Base-by-base conservation (phyloP, 2,797 vertebrate species). In the Scomberomorus guttatus region DNA sequence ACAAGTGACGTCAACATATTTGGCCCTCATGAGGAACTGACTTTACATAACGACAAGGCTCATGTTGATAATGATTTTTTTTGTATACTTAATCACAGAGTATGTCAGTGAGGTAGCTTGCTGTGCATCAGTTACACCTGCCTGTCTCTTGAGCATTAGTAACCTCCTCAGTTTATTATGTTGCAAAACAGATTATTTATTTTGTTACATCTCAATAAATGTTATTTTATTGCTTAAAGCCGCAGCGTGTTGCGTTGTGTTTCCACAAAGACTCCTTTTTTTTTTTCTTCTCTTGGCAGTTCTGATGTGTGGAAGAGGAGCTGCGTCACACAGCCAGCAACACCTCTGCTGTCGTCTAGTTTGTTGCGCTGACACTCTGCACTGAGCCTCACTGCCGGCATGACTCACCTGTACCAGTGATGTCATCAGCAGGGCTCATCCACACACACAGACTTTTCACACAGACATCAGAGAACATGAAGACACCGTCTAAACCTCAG, bases 181-280 rank as follows among this genome's bases (percentile, higher is more conserved):
- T 93, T 96, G 95, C 95, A 95, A 94, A 96, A 95, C 96, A 98
- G 97, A 99, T 97, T 96, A 98, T 98, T 98, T 98, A 98, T 98
- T 98, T 98, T 98, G 96, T 97, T 98, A 97, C 96, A 96, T 95
- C 95, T 94, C 93, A 98, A 97, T 97, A 98, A 98, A 98, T 96
- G 93, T 96, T 97, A 96, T 95, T 95, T 95, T 95, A 93, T 91
- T 94, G 92, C 91, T 91, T 91, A 79, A 84, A 82, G 61, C 57
- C 39, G 7, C 22, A 5, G 68, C 10, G 51, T 62, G 60, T 79
- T 75, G 51, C 54, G 34, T 72, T 86, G 9, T 67, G 74, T 46
- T 81, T 77, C 63, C 42, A 69, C 51, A 37, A 65, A 68, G 51
- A 75, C 32, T 76, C 3, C 0, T 27, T 42, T 63, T 55, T 48